Evolutionary conservation across 2,888 invertebrate genomes (phyloP).

Genomic region (Serrognathus titanus): DNA sequence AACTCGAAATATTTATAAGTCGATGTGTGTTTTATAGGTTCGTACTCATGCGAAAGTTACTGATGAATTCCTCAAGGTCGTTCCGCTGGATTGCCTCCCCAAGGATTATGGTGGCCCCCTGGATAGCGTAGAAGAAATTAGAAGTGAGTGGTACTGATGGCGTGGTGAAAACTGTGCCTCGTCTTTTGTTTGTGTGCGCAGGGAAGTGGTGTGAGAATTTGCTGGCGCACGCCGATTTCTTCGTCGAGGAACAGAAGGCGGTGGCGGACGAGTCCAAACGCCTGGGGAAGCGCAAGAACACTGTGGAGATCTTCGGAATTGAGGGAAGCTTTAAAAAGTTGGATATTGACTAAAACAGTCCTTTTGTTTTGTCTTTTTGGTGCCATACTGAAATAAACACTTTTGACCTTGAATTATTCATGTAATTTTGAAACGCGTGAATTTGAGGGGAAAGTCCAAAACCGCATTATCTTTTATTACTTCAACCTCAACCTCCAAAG

Average conservation of each 20-base stretch:
- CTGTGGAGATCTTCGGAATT: constrained; percentile 59
- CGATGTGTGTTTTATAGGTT: too few species aligned
- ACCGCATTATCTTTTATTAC: too few species aligned
- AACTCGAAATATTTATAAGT: too few species aligned
- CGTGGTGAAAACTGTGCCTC: neutral
- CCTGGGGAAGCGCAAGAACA: constrained; percentile 60
- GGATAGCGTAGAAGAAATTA: constrained; percentile 1
- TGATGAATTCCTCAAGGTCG: neutral
- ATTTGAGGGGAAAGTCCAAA: too few species aligned
- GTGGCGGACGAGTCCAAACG: constrained; percentile 57
- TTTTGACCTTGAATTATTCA: too few species aligned
- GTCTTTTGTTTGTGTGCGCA: neutral
- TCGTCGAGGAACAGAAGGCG: constrained; percentile 51
- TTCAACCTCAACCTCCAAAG: too few species aligned
- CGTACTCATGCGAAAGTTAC: too few species aligned
- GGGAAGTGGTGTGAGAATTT: constrained; percentile 18
- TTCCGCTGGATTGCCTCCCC: constrained; percentile 18
- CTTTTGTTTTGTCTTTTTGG: neutral
- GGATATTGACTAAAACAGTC: constrained; percentile 59
- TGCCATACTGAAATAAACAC: too few species aligned
- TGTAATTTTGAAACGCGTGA: too few species aligned
- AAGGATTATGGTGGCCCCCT: constrained; percentile 17
- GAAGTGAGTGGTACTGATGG: neutral
- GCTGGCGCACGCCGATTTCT: constrained; percentile 39
- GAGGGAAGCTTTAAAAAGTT: constrained; percentile 71